These are phyloP conservation scores for Pseudorhombus dupliciocellatus DNA, from an alignment of 2,113 vertebrate genomes.

Conservation along the genomic window DNA sequence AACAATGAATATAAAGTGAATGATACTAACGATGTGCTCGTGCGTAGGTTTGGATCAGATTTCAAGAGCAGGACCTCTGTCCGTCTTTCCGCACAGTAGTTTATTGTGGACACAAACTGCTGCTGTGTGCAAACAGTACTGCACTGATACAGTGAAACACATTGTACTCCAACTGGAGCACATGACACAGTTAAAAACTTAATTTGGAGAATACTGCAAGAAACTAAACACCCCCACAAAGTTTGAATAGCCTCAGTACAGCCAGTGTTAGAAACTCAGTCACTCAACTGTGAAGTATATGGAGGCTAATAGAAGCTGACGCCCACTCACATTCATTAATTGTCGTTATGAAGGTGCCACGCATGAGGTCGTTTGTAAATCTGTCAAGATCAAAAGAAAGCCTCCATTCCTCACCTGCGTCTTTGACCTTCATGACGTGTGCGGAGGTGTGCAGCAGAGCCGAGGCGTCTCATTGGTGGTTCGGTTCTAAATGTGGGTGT, in stretches of 20 bases:
- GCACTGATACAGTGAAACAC: background rate
- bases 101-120: conserved; percentile 46
- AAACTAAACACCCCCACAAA: background rate
- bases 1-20: too few species aligned
- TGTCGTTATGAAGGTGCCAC: background rate
- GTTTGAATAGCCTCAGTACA: background rate
- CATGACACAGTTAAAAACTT: background rate
- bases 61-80: conserved; percentile 32
- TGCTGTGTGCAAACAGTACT: conserved; percentile 7
- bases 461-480: conserved; percentile 43
- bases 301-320: background rate
- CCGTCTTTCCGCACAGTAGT: background rate
- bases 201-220: background rate
- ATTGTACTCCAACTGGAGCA: background rate
- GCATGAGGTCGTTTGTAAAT: background rate
- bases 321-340: background rate
- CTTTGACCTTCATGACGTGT: conserved; percentile 32
- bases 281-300: background rate
- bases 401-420: background rate
- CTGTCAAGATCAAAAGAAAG: background rate
- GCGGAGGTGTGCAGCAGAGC: conserved; percentile 2
- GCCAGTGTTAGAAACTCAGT: background rate
- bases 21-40: background rate
- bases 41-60: conserved; percentile 16
- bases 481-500: conserved; percentile 25